These are phyloP conservation scores for Apocrypta bakeri DNA, from an alignment of 1,140 invertebrate species.

Conservation along the genomic window DNA sequence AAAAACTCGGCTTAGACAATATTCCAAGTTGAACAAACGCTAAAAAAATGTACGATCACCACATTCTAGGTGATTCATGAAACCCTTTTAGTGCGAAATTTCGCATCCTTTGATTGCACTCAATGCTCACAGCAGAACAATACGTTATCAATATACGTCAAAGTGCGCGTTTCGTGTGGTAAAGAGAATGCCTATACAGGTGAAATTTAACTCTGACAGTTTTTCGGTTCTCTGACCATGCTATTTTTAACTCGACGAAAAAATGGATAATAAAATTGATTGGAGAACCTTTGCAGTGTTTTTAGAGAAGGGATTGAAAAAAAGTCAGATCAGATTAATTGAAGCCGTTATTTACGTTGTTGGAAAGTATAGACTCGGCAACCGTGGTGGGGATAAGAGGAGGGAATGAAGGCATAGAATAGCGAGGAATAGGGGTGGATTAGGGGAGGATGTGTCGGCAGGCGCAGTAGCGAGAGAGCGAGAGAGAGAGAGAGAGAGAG, in stretches of 20 bases:
- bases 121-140: background rate
- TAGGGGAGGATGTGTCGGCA: background rate
- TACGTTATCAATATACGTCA: background rate
- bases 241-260: background rate
- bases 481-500: background rate
- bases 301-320: background rate
- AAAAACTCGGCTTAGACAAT: too few species aligned
- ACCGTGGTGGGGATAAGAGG: background rate
- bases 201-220: background rate
- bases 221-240: background rate
- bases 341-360: slow-evolving; percentile 3
- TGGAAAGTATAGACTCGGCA: background rate
- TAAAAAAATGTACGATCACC: too few species aligned
- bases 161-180: background rate
- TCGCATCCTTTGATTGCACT: background rate
- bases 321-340: background rate
- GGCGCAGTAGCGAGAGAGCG: background rate
- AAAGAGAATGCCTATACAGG: too few species aligned
- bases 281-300: background rate
- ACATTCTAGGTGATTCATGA: background rate
- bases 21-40: too few species aligned
- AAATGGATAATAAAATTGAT: background rate
- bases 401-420: background rate
- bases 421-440: background rate
- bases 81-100: background rate